Evolutionary conservation across 2,113 vertebrate species (phyloP).

Genomic region (Esox niger): DNA sequence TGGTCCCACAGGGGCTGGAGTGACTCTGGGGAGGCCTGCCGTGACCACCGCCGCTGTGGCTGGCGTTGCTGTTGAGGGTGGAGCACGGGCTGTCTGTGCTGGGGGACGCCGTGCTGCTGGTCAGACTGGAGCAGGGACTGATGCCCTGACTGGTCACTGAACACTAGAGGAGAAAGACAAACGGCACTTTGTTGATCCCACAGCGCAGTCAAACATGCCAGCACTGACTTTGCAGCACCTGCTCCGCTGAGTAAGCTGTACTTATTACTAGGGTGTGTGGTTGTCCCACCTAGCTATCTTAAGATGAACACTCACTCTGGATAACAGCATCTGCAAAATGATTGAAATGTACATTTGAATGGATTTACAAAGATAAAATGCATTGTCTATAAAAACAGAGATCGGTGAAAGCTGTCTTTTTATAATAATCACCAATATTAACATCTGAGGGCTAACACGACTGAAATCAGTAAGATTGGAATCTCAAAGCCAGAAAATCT

Average conservation of each 20-base stretch:
- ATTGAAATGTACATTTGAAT: no score
- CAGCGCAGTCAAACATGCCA: not conserved
- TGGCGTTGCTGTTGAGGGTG: conserved; percentile 95
- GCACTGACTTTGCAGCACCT: no score
- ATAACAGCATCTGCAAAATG: no score
- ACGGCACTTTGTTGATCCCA: not conserved
- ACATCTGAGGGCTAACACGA: conserved; percentile 12
- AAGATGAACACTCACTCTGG: no score
- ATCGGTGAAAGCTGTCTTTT: no score
- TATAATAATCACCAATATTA: no score
- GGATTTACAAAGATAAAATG: no score
- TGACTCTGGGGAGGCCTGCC: conserved; percentile 75
- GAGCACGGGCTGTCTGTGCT: conserved; percentile 84
- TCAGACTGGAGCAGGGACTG: conserved; percentile 67
- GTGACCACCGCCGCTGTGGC: conserved; percentile 84
- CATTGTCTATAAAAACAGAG: no score
- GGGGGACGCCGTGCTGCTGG: conserved; percentile 76
- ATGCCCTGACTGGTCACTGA: conserved; percentile 37
- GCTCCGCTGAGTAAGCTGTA: no score
- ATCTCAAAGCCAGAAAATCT: conserved; percentile 17
- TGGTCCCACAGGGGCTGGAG: conserved; percentile 89
- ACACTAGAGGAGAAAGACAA: conserved; percentile 17
- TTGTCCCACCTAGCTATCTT: no score
- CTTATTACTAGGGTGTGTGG: no score
- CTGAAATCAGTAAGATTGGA: conserved; percentile 28